Base-by-base conservation (phyloP, 2,888 invertebrate genomes). In the Drosophila mettleri region DNA sequence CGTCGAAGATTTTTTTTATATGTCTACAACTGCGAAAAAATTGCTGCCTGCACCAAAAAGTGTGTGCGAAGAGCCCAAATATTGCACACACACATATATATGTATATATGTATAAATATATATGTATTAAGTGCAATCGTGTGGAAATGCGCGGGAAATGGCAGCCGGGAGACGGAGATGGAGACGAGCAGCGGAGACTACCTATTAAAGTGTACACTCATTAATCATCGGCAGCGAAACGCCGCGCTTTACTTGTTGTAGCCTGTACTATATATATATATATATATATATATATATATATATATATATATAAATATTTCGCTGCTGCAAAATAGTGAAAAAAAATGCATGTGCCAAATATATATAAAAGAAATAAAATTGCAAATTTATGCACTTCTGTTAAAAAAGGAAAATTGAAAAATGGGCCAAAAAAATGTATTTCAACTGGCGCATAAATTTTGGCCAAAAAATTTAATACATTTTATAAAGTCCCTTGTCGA, bases 141-240 rank as follows among this genome's bases (percentile, higher is more conserved):
- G 87, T 84, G 87, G 79, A 84, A 84, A 77, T 86, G 54, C 72
- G 72, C 72, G 87, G 79, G 62, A 85, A 85, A 81, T 79, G 66
- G 67, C 79, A 69, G 63, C 22, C 53, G 68, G 66, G 61, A 59
- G 65, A 36, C 33, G 66, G 46, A 16, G 48, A 55, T 24, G 66
- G 61, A 52, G 10, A 29, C 39, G 70, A 43, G 52, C 16, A 43
- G 43, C 77, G 82, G 80, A 86, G 84, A 86, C 86, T 77, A 79
- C 86, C 88, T 88, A 86, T 86, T 86, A 86, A 86, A 88, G 86
- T 88, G 78, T 80, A 69, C 80, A 74, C 80, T 88, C 85, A 86
- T 86, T 86, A 86, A 86, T 86, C 85, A 86, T 86, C 79, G 75
- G 70, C 74, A 51, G 69, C 55, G 79, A 33, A 57, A 54, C 57